Evolutionary conservation across 1,140 invertebrate genomes (phyloP), one percentile per base, ranked within the genome.

Genomic region (Camponotus pennsylvanicus): DNA sequence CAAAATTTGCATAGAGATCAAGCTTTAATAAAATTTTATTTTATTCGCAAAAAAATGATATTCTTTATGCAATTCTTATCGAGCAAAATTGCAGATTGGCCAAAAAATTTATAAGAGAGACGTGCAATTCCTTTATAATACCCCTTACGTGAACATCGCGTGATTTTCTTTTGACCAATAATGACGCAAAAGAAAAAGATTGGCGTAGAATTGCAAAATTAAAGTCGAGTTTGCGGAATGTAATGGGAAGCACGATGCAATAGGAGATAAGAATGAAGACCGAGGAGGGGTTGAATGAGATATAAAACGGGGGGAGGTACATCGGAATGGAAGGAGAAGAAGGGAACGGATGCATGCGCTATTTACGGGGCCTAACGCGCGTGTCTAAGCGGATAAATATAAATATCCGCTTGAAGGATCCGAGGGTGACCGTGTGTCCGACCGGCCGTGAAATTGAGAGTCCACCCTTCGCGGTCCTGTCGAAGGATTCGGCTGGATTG

Each of bases 361-460:
- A 59, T 82, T 82, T 82, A 37, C 79, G 67, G 40, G 67, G 55
- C 27, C 67, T 82, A 82, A 82, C 27, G 52, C 55, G 86, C 90
- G 88, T 92, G 84, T 89, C 90, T 88, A 89, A 92, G 85, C 86
- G 78, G 86, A 90, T 91, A 90, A 91, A 91, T 92, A 92, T 90
- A 91, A 90, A 90, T 89, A 88, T 88, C 85, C 64, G 64, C n/a
- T 64, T 64, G 57, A 82, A 63, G 61, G 66, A 71, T 15, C 70
- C 57, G 80, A 61, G 63, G 75, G 82, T 84, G 61, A 77, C 73
- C 52, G 57, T 80, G 27, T 59, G 76, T 71, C 64, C 90, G 86
- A 84, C 90, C 90, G 87, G 61, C 92, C 90, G 88, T 92, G 92
- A 93, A 92, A 93, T 92, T 92, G 88, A 89, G 86, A 85, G 45